These are phyloP conservation scores for Chouioia cunea DNA, from an alignment of 2,888 invertebrate species.

Conservation along the genomic window DNA sequence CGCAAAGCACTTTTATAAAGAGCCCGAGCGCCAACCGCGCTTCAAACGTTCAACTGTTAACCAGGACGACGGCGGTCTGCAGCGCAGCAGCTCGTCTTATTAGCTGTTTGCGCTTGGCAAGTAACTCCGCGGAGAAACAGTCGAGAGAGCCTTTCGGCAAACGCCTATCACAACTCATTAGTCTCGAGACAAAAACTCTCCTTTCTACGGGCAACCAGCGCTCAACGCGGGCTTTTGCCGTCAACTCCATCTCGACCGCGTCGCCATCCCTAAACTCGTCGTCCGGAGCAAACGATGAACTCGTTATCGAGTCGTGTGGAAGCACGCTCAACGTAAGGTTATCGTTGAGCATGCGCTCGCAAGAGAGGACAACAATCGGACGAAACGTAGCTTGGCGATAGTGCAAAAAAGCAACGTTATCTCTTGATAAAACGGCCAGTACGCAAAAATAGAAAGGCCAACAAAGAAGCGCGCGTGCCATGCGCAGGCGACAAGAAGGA, in stretches of 20 bases:
- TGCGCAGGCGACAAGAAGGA: neutral
- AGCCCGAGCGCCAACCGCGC: conserved; percentile 16
- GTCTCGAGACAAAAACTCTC: neutral
- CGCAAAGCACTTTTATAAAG: no score
- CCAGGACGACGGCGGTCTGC: conserved; percentile 7
- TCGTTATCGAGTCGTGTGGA: no score
- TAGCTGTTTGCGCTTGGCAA: conserved; percentile 35
- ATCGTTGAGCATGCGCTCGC: no score
- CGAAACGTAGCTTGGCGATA: no score
- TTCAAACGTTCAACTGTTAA: conserved; percentile 34
- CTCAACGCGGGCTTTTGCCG: neutral
- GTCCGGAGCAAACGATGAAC: no score
- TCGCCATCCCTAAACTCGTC: no score
- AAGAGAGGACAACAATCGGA: no score
- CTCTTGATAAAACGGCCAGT: no score
- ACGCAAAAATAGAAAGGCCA: neutral
- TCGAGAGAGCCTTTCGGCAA: neutral
- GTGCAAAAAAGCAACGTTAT: neutral
- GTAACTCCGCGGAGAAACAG: conserved; percentile 1
- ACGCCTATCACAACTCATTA: conserved; percentile 21
- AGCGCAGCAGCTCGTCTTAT: conserved; percentile 26
- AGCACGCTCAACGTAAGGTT: no score
- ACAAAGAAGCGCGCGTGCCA: neutral
- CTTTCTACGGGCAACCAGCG: no score
- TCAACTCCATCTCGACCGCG: neutral